phyloP scores from a whole-genome alignment of 2,113 vertebrate species.

The Actenoides lindsayi region DNA sequence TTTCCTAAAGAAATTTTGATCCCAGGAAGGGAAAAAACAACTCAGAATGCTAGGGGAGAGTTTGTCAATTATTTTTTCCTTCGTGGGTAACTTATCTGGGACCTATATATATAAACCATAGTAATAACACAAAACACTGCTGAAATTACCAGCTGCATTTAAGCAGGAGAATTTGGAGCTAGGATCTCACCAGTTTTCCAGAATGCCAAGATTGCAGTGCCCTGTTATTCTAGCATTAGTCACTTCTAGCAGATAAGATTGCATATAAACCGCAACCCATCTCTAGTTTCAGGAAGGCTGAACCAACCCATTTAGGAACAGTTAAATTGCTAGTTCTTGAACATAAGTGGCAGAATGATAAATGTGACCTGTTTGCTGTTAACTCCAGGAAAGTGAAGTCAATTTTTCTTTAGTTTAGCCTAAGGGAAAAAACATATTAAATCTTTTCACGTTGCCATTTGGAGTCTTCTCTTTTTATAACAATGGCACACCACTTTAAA shows the following conservation, averaged over 20 bases:
- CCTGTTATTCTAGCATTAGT: slow-evolving; percentile 11
- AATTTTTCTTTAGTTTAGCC: neutral
- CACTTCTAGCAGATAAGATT: slow-evolving; percentile 40
- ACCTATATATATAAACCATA: slow-evolving; percentile 4
- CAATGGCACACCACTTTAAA: neutral
- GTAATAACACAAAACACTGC: neutral
- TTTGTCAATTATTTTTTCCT: neutral
- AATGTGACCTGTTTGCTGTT: slow-evolving; percentile 28
- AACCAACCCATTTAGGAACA: neutral
- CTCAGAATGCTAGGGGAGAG: slow-evolving; percentile 12
- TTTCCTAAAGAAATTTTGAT: slow-evolving; percentile 22
- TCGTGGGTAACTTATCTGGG: neutral
- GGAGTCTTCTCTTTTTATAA: neutral
- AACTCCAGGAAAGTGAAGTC: neutral
- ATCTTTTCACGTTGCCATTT: neutral
- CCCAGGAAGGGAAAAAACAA: neutral
- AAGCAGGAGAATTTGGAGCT: neutral
- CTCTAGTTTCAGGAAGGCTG: neutral
- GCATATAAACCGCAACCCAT: neutral
- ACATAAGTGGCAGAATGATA: neutral
- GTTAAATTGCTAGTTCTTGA: slow-evolving; percentile 32
- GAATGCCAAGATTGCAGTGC: neutral
- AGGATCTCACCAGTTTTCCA: neutral
- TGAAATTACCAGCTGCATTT: slow-evolving; percentile 7
- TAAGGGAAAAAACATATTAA: neutral